Evolutionary conservation across 2,888 invertebrate genomes (phyloP), one percentile per base, ranked within the genome.

Genomic region (Microplitis deprimator): DNA sequence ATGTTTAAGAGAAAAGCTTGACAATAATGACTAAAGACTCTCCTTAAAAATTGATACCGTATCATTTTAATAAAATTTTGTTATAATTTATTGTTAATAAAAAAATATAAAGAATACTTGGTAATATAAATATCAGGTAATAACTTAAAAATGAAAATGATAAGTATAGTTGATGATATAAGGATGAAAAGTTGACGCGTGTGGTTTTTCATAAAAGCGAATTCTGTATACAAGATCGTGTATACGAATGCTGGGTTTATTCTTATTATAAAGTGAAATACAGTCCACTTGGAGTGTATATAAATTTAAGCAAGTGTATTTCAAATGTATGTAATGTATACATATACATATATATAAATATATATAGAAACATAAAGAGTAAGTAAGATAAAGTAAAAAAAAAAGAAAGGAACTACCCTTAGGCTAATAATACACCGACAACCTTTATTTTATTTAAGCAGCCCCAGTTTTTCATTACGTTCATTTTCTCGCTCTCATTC

Each of bases 381-480:
- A 72, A 64, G 61, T 29, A 73, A 74, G 77, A 61, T 67, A 76
- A 67, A 59, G 71, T 41, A 65, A 38, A 69, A 40, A 68, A 64
- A 61, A 78, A 62, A 38, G n/a, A n/a, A n/a, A n/a, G n/a, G n/a
- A 82, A 81, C 79, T 83, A 80, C 84, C 83, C 84, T 84, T 81
- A 82, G 84, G 84, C 85, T 83, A 85, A 88, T 88, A 87, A 87
- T 85, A 86, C 83, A 86, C 85, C 85, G 84, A 86, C 86, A 85
- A 84, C 85, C 86, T 89, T 87, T 89, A 88, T 88, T 89, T 89
- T 89, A 89, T 89, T 89, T 88, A 89, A 89, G 86, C 87, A 85
- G 84, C 76, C 81, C 84, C 86, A 84, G 85, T 89, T 89, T 89
- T 89, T 89, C 88, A 89, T 89, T 89, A 89, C 85, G 83, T 86